Conservation (phyloP, 30 jellyfish, hydroid and myxozoan genomes). For the Pelagia noctiluca region DNA sequence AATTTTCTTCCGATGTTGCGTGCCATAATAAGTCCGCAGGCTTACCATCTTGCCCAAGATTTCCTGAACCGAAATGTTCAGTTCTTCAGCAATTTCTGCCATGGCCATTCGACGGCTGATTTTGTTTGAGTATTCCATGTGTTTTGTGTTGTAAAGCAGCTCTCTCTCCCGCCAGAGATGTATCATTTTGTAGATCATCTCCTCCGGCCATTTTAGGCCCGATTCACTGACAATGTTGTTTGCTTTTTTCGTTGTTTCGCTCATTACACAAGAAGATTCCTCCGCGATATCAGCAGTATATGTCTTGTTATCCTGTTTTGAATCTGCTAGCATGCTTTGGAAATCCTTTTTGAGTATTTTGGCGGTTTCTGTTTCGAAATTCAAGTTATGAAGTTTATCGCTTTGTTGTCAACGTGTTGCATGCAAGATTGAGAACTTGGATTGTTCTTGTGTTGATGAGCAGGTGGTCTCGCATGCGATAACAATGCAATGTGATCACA, state of each 20-base stretch:
- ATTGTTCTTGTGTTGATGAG: too few relatives aligned
- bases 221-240: conserved; percentile 14
- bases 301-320: neutral
- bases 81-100: conserved; percentile 60
- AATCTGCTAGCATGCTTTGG: neutral
- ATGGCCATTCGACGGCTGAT: conserved; percentile 76
- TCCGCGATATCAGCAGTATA: neutral
- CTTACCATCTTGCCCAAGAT: conserved; percentile 83
- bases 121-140: conserved; percentile 61
- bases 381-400: too few relatives aligned
- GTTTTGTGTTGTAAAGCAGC: conserved; percentile 70
- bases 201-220: conserved; percentile 80
- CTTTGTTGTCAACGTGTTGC: too few relatives aligned
- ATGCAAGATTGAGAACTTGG: too few relatives aligned
- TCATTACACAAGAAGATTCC: neutral
- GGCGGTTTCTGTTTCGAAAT: neutral
- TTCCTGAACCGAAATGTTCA: conserved; percentile 64
- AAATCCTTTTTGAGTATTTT: neutral
- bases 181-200: conserved; percentile 50
- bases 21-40: conserved; percentile 81
- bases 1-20: conserved; percentile 79
- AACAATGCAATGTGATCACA: too few relatives aligned
- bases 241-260: neutral
- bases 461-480: too few relatives aligned
- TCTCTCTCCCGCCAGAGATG: conserved; percentile 81